Conservation (phyloP, 2,797 vertebrate species). For the Danio aesculapii region DNA sequence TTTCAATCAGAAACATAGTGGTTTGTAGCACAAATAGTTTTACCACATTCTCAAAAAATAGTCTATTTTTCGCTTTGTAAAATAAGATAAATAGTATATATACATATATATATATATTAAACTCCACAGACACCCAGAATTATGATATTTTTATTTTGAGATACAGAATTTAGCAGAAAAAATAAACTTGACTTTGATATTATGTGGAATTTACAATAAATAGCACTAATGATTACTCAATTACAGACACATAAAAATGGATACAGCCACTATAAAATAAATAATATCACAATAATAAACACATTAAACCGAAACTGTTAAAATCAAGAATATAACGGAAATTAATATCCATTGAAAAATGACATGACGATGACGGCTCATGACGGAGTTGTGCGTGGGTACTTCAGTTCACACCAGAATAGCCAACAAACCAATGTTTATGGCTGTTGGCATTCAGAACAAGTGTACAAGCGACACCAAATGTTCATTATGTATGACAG, state of each 20-base stretch:
- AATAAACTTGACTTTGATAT: conserved; percentile 57
- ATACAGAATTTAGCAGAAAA: conserved; percentile 44
- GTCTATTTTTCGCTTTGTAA: background rate
- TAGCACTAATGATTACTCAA: conserved; percentile 54
- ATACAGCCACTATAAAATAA: conserved; percentile 32
- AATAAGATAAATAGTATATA: background rate
- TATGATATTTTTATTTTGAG: conserved; percentile 41
- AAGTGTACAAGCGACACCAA: conserved; percentile 14
- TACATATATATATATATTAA: too few species aligned
- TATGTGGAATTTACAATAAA: conserved; percentile 49
- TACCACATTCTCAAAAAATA: background rate
- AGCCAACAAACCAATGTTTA: conserved; percentile 42
- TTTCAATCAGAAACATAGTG: background rate
- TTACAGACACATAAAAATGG: conserved; percentile 49
- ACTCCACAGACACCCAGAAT: background rate
- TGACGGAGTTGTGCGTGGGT: conserved; percentile 24
- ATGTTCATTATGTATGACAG: conserved; percentile 17
- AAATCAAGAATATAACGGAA: conserved; percentile 37
- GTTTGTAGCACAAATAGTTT: background rate
- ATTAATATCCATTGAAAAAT: conserved; percentile 22
- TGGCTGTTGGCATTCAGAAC: conserved; percentile 24
- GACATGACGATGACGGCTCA: conserved; percentile 11
- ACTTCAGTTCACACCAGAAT: conserved; percentile 24
- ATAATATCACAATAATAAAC: conserved; percentile 39
- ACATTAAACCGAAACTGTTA: conserved; percentile 7